A percentile compares a stretch with the other conserved stretches of the same genome.
Evolutionary conservation across 2,113 vertebrate species (phyloP).

Genomic region (Meleagris gallopavo): DNA sequence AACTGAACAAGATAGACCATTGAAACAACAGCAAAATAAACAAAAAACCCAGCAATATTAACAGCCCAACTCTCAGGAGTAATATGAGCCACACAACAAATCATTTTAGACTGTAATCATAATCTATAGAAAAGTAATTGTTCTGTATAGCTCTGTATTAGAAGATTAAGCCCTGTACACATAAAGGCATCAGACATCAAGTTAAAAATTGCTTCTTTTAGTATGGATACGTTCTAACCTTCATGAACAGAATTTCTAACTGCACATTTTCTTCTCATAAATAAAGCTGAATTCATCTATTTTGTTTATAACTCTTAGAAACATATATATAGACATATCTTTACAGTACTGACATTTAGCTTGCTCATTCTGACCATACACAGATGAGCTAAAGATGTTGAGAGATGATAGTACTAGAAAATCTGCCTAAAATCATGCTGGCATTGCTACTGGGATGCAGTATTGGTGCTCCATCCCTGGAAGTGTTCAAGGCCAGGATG

Average conservation of each 20-base stretch:
- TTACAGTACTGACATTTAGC: not conserved
- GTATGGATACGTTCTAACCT: not conserved
- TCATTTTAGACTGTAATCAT: slow-evolving; percentile 1
- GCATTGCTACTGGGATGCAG: not conserved
- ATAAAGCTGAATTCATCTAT: not conserved
- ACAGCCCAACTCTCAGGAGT: slow-evolving; percentile 8
- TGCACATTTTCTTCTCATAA: not conserved
- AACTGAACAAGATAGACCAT: not conserved
- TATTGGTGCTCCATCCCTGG: not conserved
- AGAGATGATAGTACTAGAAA: not conserved
- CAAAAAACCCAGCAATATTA: not conserved
- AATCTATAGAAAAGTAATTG: slow-evolving; percentile 48
- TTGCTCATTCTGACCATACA: not conserved
- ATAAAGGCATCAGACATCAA: slow-evolving; percentile 45
- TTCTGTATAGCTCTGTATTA: slow-evolving; percentile 34
- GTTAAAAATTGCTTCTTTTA: slow-evolving; percentile 38
- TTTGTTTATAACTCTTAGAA: slow-evolving; percentile 15
- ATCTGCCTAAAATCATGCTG: not conserved
- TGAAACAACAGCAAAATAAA: not conserved
- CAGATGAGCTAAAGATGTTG: not conserved
- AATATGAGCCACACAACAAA: slow-evolving; percentile 21
- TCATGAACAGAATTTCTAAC: slow-evolving; percentile 17
- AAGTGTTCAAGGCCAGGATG: not conserved
- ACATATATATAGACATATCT: not conserved
- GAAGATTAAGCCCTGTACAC: slow-evolving; percentile 35